Base-by-base conservation (phyloP, 2,888 invertebrate species). In the Brassicogethes aeneus region DNA sequence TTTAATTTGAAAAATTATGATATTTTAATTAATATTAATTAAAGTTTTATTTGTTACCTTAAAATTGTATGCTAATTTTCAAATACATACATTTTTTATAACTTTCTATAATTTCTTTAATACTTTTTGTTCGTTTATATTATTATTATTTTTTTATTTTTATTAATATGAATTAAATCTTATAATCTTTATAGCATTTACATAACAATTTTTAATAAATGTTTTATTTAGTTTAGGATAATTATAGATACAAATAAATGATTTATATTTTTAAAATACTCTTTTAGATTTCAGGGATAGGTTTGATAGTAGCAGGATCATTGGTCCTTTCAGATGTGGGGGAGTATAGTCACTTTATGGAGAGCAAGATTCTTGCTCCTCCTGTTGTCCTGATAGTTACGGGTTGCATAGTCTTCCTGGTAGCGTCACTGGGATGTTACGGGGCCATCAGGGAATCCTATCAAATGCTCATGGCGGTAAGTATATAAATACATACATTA, bases 371-470 rank as follows among this genome's bases (percentile, higher is more conserved):
- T 64, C 75, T 85, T 56, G 85, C 87, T 1, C 89, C 91, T 7
- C 88, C 93, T 2, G 79, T 86, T 13, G 77, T 94, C 36, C 70
- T 95, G 40, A 85, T 95, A 50, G 80, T 83, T 38, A 84, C 87
- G 36, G 95, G 95, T 0, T 74, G 82, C 30, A 77, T 93, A 45
- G 83, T 94, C 65, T 83, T 94, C 57, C 71, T 89, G 44, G 83
- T 95, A 32, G 91, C 93, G 1, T 83, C 88, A 50, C 79, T 95
- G 56, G 95, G 94, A 31, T 93, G 93, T 68, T 85, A 89, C 58
- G 95, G 95, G 16, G 93, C 94, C 3, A 74, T 91, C 55, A 80
- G 80, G 55, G 94, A 95, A 66, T 90, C 88, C 67, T 86, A 89
- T 53, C 82, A 84, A 65, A 77, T 93, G 69, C 80, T 92, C 36